These are phyloP conservation scores for Brienomyrus longianalis DNA, from an alignment of 2,113 vertebrate genomes.

Conservation along the genomic window DNA sequence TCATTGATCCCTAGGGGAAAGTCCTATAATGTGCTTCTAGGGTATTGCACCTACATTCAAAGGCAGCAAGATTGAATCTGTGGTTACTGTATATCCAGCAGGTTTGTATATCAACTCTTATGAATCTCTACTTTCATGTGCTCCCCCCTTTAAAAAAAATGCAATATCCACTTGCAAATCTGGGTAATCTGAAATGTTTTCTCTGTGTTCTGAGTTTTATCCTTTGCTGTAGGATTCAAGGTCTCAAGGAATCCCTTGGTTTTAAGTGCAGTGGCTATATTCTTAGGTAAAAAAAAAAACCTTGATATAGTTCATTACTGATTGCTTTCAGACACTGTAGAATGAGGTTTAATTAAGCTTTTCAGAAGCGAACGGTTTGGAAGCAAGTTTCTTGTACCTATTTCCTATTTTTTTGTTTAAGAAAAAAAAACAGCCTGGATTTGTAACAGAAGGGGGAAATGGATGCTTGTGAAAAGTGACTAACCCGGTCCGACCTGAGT, in stretches of 20 bases:
- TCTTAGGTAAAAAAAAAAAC: neutral
- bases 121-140: neutral
- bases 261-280: neutral
- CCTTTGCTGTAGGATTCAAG: neutral
- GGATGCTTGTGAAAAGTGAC: neutral
- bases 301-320: neutral
- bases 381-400: neutral
- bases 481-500: constrained; percentile 12
- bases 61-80: neutral
- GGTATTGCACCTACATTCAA: neutral
- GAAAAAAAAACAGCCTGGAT: neutral
- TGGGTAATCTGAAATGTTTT: neutral
- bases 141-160: neutral
- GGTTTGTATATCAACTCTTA: neutral
- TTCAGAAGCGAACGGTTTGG: neutral
- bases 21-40: neutral
- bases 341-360: neutral
- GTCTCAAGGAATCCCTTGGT: neutral
- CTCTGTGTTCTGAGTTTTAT: neutral
- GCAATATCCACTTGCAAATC: neutral
- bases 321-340: neutral
- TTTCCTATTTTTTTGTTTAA: neutral
- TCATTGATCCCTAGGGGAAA: neutral
- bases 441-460: constrained; percentile 23
- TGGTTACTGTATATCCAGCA: neutral